A percentile compares a stretch with the other conserved stretches of the same genome.
Conservation (phyloP, 2,113 vertebrate species). For the Chionomys nivalis region DNA sequence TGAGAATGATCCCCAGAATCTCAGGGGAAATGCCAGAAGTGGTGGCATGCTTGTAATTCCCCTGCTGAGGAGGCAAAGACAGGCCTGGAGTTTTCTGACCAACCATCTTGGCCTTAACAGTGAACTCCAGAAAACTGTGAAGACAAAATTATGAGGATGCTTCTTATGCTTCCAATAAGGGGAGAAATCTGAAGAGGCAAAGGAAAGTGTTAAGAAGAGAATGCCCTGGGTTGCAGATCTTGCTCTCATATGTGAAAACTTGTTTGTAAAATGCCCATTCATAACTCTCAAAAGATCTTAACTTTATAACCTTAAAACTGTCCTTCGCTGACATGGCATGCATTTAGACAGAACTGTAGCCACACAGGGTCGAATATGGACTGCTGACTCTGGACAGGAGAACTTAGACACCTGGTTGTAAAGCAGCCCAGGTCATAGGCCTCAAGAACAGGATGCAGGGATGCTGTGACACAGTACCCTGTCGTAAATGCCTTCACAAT, state of each 20-base stretch:
- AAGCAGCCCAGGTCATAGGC: background rate
- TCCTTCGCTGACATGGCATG: background rate
- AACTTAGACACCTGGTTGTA: background rate
- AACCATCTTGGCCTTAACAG: background rate
- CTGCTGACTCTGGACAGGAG: background rate
- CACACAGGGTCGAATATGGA: background rate
- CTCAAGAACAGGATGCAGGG: background rate
- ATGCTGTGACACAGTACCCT: background rate
- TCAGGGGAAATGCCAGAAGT: background rate
- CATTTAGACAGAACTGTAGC: background rate
- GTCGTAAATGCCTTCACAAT: background rate
- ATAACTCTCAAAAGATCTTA: background rate
- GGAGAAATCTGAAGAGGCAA: constrained; percentile 27
- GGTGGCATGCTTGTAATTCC: background rate
- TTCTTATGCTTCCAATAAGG: background rate
- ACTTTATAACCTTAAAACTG: constrained; percentile 25
- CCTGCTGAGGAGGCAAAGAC: too few relatives aligned
- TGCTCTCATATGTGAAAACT: background rate
- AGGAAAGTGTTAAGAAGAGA: background rate
- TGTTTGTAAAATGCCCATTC: background rate
- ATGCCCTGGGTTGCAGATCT: background rate
- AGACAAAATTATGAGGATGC: accelerated
- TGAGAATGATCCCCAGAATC: background rate
- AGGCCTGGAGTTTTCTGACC: background rate
- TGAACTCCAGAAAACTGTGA: background rate